These are phyloP conservation scores for Ophion obscuratus DNA, from an alignment of 2,888 invertebrate species.

Conservation along the genomic window DNA sequence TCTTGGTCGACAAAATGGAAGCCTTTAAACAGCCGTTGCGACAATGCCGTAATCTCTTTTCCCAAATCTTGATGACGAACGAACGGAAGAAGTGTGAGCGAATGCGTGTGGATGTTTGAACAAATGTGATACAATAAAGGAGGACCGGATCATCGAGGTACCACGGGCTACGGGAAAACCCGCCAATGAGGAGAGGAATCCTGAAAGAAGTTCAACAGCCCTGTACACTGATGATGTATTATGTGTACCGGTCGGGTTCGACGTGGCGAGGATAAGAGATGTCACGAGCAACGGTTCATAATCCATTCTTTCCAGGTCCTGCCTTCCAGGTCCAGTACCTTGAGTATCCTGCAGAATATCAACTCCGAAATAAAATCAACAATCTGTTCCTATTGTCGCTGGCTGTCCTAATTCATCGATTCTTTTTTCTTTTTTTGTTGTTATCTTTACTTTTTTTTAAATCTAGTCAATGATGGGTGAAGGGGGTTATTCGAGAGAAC, in stretches of 20 bases:
- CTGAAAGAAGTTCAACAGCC: constrained; percentile 65
- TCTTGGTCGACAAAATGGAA: too few relatives aligned
- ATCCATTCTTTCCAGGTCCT: constrained; percentile 84
- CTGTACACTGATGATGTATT: constrained; percentile 8
- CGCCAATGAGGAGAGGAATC: constrained; percentile 65
- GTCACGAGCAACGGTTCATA: constrained; percentile 77
- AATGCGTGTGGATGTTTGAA: constrained; percentile 45
- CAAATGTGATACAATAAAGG: constrained; percentile 46
- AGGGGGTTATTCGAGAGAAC: constrained; percentile 66
- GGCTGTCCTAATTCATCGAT: constrained; percentile 78
- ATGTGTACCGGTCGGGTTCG: constrained; percentile 44
- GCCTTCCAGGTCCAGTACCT: constrained; percentile 83
- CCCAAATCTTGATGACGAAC: constrained; percentile 8
- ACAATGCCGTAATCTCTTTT: constrained; percentile 24
- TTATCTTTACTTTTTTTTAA: constrained; percentile 74
- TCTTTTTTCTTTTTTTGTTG: constrained; percentile 67
- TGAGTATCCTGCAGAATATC: constrained; percentile 82
- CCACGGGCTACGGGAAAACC: constrained; percentile 53
- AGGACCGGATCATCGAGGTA: constrained; percentile 54
- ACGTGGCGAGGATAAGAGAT: constrained; percentile 60
- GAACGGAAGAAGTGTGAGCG: constrained; percentile 31
- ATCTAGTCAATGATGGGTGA: constrained; percentile 45
- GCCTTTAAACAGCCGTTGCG: background rate
- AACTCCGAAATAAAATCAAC: constrained; percentile 76
- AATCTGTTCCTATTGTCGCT: constrained; percentile 80